These are phyloP conservation scores for Pseudachorutes palmiensis DNA, from an alignment of 1,140 invertebrate species.

Conservation along the genomic window DNA sequence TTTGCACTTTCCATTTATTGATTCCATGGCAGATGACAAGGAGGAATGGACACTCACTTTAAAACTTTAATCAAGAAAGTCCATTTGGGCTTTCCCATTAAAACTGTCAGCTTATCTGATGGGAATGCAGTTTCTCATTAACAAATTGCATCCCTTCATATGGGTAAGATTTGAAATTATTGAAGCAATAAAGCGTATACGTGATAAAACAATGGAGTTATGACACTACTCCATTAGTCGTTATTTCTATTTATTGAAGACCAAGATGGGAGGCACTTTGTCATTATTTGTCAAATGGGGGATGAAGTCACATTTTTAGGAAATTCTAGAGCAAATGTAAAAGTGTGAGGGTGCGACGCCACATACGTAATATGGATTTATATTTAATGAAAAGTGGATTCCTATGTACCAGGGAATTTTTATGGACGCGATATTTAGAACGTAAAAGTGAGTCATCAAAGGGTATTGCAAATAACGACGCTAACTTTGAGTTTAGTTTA, in stretches of 20 bases:
- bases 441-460: too few species aligned
- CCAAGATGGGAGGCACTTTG: not conserved
- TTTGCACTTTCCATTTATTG: slow-evolving; percentile 13
- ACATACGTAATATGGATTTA: not conserved
- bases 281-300: too few species aligned
- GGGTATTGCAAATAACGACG: too few species aligned
- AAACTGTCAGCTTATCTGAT: too few species aligned
- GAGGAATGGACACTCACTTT: too few species aligned
- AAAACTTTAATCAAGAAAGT: not conserved
- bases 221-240: not conserved
- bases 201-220: not conserved
- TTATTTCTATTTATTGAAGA: not conserved
- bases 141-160: not conserved
- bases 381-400: not conserved
- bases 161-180: not conserved
- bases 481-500: too few species aligned
- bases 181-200: not conserved
- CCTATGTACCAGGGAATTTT: not conserved
- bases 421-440: too few species aligned
- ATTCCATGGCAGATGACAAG: not conserved
- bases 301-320: too few species aligned
- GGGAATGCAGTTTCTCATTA: too few species aligned
- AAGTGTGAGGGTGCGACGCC: not conserved
- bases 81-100: not conserved
- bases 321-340: not conserved